phyloP scores from a whole-genome alignment of 2,113 vertebrate species.

The Agapornis roseicollis region DNA sequence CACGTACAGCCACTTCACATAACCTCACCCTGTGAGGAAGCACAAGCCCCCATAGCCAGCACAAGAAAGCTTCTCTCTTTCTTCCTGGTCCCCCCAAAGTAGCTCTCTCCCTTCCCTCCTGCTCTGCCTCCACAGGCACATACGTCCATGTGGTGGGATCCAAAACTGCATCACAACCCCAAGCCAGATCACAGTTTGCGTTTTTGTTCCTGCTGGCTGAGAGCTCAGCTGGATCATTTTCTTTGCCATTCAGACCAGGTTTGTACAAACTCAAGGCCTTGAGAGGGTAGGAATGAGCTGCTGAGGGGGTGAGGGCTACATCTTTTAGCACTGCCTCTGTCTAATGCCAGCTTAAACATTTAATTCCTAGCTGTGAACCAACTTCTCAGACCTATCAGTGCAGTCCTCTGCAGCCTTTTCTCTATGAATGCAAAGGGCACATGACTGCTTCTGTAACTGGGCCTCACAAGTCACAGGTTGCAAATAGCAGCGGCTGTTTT shows the following conservation, averaged over 20 bases:
- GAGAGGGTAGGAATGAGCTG: background rate
- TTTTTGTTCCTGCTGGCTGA: background rate
- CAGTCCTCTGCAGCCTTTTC: background rate
- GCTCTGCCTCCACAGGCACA: background rate
- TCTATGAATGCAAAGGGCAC: background rate
- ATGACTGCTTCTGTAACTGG: background rate
- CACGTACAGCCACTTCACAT: background rate
- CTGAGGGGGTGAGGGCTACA: fast-evolving
- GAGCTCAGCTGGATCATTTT: background rate
- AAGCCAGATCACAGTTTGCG: background rate
- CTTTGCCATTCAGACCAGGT: background rate
- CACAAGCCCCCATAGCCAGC: background rate
- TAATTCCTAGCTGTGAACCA: background rate
- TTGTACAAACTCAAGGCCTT: background rate
- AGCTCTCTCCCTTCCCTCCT: background rate
- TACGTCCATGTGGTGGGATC: fast-evolving
- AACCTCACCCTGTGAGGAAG: background rate
- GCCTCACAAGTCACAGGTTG: background rate
- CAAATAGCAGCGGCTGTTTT: background rate
- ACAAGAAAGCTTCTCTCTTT: background rate
- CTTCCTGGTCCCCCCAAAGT: background rate
- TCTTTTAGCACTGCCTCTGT: background rate
- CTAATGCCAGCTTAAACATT: background rate
- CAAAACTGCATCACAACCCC: background rate
- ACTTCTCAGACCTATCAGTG: background rate